These are phyloP conservation scores for Pachyuromys duprasi DNA, from an alignment of 2,797 vertebrate genomes.

Conservation along the genomic window DNA sequence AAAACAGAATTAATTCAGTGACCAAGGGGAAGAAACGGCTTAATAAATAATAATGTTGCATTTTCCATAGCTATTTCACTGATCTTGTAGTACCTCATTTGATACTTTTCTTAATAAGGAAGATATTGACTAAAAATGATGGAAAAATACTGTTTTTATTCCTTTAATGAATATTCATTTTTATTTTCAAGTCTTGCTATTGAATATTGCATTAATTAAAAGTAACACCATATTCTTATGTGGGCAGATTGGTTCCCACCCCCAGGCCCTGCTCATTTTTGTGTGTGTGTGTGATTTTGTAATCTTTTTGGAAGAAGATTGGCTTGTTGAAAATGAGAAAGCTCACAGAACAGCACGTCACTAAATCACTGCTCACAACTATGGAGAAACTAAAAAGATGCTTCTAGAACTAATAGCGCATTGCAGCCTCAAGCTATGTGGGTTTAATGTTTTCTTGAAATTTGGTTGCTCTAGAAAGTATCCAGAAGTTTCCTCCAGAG, in stretches of 20 bases:
- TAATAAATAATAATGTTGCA: neutral
- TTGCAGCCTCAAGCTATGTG: neutral
- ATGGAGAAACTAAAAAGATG: neutral
- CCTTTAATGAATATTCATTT: slow-evolving; percentile 14
- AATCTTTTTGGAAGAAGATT: neutral
- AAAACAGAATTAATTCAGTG: slow-evolving; percentile 36
- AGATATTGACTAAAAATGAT: slow-evolving; percentile 16
- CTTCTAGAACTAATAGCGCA: neutral
- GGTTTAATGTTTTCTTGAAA: neutral
- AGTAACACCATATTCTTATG: neutral
- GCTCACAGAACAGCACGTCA: neutral
- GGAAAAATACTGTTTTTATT: slow-evolving; percentile 40
- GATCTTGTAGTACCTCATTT: slow-evolving; percentile 44
- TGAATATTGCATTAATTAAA: neutral
- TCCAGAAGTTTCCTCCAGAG: neutral
- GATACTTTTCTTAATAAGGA: slow-evolving; percentile 54
- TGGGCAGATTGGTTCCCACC: slow-evolving; percentile 9
- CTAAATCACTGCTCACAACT: neutral
- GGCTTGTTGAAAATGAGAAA: neutral
- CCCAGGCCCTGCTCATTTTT: neutral
- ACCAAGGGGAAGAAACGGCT: neutral
- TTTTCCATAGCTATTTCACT: slow-evolving; percentile 43
- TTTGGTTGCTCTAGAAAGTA: neutral
- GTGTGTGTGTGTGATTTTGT: neutral
- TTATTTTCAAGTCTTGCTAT: neutral